These are phyloP conservation scores for Halcyon leucocephala DNA, from an alignment of 2,797 vertebrate species.

Conservation along the genomic window DNA sequence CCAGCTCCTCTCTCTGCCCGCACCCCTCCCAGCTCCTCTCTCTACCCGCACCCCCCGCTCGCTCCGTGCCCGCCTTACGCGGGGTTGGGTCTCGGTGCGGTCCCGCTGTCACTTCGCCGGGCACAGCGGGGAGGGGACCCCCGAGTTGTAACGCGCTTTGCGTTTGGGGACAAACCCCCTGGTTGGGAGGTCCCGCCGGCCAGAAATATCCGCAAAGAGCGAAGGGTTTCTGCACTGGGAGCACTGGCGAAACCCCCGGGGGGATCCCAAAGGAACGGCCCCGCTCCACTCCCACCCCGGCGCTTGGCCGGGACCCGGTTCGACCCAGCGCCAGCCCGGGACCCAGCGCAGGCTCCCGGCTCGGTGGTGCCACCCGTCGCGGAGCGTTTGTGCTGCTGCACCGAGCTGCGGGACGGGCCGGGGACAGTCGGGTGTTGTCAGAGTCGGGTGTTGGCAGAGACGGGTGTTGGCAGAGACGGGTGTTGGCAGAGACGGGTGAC, in stretches of 20 bases:
- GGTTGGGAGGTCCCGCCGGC: not conserved
- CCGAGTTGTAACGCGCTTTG: not conserved
- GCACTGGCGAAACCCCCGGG: not conserved
- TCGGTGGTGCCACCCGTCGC: too few species aligned
- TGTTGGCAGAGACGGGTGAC: not conserved
- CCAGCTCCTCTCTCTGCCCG: too few species aligned
- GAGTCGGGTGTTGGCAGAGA: accelerated
- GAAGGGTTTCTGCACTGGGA: not conserved
- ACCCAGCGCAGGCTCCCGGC: too few species aligned
- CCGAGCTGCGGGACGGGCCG: too few species aligned
- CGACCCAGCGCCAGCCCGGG: not conserved
- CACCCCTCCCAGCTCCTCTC: too few species aligned
- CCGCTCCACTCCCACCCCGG: not conserved
- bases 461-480: too few species aligned
- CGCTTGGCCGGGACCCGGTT: accelerated
- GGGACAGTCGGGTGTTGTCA: too few species aligned
- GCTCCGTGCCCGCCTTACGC: too few species aligned
- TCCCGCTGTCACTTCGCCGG: not conserved
- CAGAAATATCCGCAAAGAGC: not conserved
- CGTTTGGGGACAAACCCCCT: not conserved
- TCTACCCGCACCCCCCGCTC: not conserved
- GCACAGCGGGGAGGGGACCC: not conserved
- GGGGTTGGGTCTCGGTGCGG: not conserved
- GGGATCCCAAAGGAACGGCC: accelerated
- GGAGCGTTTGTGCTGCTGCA: not conserved